A percentile compares a stretch with the other conserved stretches of the same genome.
Conservation (phyloP, 2,113 vertebrate species). For the Octodon degus region DNA sequence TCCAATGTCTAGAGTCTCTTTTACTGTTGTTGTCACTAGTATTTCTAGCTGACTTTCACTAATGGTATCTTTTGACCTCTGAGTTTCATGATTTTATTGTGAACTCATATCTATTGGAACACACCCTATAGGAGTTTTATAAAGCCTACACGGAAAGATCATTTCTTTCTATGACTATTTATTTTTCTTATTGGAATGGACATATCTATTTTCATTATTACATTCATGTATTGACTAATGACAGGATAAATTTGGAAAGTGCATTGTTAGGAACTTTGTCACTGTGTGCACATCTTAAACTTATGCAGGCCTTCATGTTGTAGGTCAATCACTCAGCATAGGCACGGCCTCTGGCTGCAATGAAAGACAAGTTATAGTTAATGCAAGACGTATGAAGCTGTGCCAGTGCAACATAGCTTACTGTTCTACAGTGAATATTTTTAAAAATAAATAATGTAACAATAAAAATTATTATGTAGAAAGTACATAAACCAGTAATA, state of each 20-base stretch:
- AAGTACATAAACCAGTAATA: neutral
- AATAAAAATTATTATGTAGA: neutral
- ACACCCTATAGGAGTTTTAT: neutral
- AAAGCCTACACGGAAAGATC: neutral
- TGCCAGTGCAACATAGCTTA: neutral
- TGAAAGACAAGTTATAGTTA: neutral
- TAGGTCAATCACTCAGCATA: neutral
- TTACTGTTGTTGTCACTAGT: neutral
- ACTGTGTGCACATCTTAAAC: neutral
- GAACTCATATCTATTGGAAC: neutral
- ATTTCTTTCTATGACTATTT: neutral
- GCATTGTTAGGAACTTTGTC: neutral
- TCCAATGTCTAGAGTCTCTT: neutral
- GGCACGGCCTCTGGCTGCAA: neutral
- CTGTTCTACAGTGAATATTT: neutral
- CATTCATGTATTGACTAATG: neutral
- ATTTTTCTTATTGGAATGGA: neutral
- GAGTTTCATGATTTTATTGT: slow-evolving; percentile 20
- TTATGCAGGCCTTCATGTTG: too few species aligned
- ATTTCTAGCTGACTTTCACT: neutral
- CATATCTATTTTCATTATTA: neutral
- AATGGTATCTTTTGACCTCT: neutral
- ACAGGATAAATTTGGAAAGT: neutral
- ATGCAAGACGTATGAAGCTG: neutral
- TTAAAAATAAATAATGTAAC: neutral